Percentiles rank a stretch among this genome's conserved stretches.
phyloP scores from a whole-genome alignment of 2,797 vertebrate species.

The Siniperca scherzeri region DNA sequence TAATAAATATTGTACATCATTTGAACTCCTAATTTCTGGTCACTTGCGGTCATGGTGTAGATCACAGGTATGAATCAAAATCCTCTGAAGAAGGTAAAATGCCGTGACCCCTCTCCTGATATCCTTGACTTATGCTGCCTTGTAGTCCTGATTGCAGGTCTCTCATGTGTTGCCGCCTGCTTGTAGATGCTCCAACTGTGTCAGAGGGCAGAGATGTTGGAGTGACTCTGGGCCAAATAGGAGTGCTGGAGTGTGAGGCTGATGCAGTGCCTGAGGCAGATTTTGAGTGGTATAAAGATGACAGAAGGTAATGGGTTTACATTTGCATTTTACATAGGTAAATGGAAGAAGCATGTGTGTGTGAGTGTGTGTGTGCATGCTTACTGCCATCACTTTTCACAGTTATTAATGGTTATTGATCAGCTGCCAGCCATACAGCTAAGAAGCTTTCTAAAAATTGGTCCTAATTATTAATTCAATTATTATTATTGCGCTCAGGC shows the following conservation, averaged over 20 bases:
- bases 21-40: slow-evolving; percentile 20
- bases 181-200: slow-evolving; percentile 92
- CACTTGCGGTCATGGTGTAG: not conserved
- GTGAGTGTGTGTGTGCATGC: not conserved
- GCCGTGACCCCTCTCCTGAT: not conserved
- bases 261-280: slow-evolving; percentile 93
- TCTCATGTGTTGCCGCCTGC: slow-evolving; percentile 41
- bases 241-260: slow-evolving; percentile 94
- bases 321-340: slow-evolving; percentile 26
- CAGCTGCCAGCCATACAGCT: slow-evolving; percentile 1
- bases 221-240: slow-evolving; percentile 92
- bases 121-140: slow-evolving; percentile 20
- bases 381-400: not conserved
- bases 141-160: slow-evolving; percentile 28
- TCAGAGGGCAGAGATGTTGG: slow-evolving; percentile 94
- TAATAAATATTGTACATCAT: slow-evolving; percentile 1
- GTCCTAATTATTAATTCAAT: not conserved
- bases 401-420: slow-evolving; percentile 18
- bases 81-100: not conserved
- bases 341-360: not conserved
- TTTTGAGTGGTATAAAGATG: slow-evolving; percentile 98
- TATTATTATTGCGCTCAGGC: too few species aligned
- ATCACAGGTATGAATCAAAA: slow-evolving; percentile 11
- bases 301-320: slow-evolving; percentile 88
- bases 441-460: not conserved